Evolutionary conservation across 2,888 invertebrate species (phyloP), one percentile per base, ranked within the genome.

Genomic region (Harmothoe impar): DNA sequence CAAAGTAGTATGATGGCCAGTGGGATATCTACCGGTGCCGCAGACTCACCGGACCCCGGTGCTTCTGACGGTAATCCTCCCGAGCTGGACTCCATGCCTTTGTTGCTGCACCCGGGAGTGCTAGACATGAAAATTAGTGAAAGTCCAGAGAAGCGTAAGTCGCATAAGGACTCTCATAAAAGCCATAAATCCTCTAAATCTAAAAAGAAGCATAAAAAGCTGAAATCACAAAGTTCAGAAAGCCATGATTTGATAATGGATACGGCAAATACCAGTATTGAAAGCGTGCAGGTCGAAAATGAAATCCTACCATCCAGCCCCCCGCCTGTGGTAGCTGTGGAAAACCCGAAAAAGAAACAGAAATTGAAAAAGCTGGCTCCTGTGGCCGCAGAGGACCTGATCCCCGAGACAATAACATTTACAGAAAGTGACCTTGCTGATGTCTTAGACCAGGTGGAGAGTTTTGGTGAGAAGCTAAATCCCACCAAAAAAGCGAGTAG

Each of bases 401-500:
- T 95, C 77, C 94, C 95, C 10, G 95, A 94, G 51, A 94, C 93
- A 77, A 94, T 95, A 33, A 94, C 93, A 43, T 95, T 95, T 91
- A 92, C 93, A 81, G 95, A 94, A 89, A 94, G 93, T 90, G 94
- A 95, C 78, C 90, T 95, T 35, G 93, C 93, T 10, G 94, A 94
- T 90, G 95, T 95, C 1, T 91, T 95, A n/a, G 95, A 95, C 90
- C 95, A 95, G 89, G 94, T 95, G 20, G 95, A 95, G 92, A 94
- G 94, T 52, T 92, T 94, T 54, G 94, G 93, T 15, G 89, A 56
- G 15, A 86, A 86, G 77, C 23, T 72, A n/a, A 89, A 68, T 15
- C 52, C 89, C 20, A n/a, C 17, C 1, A 77, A 77, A 35, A 25
- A 43, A 5, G 10, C 23, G 25, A 89, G 31, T 77, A 12, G 68